Evolutionary conservation across 2,797 vertebrate species (phyloP).

Genomic region (Iguana delicatissima): DNA sequence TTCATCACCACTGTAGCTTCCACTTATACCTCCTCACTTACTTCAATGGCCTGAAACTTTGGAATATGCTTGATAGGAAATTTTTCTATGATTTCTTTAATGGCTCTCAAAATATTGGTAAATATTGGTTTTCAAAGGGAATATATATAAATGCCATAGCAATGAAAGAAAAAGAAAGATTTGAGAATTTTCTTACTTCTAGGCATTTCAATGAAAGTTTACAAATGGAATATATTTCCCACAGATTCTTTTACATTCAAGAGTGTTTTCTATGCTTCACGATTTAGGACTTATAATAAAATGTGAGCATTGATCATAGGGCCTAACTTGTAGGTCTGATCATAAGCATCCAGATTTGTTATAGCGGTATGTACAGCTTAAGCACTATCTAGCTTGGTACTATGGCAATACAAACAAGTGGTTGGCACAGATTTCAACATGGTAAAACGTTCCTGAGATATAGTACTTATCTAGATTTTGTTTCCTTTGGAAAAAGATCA

Average conservation of each 20-base stretch:
- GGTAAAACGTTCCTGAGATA: not conserved
- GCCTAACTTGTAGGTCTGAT: not conserved
- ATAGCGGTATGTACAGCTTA: not conserved
- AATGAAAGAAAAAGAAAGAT: not conserved
- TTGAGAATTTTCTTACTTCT: not conserved
- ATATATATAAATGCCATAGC: not conserved
- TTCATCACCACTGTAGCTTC: conserved; percentile 62
- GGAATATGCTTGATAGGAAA: conserved; percentile 50
- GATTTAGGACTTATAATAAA: not conserved
- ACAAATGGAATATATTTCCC: not conserved
- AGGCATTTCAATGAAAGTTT: not conserved
- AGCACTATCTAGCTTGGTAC: not conserved
- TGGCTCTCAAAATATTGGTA: conserved; percentile 21
- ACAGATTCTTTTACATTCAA: not conserved
- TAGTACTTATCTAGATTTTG: not conserved
- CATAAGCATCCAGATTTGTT: not conserved
- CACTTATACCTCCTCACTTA: conserved; percentile 54
- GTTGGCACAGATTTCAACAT: not conserved
- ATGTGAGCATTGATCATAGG: not conserved
- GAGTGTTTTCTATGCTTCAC: not conserved
- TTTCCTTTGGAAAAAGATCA: not conserved
- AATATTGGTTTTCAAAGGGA: not conserved
- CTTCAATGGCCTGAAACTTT: conserved; percentile 53
- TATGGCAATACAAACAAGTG: not conserved
- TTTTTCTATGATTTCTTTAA: conserved; percentile 11